phyloP scores from a whole-genome alignment of 2,113 vertebrate species.

The Sterrhoptilus dennistouni region DNA sequence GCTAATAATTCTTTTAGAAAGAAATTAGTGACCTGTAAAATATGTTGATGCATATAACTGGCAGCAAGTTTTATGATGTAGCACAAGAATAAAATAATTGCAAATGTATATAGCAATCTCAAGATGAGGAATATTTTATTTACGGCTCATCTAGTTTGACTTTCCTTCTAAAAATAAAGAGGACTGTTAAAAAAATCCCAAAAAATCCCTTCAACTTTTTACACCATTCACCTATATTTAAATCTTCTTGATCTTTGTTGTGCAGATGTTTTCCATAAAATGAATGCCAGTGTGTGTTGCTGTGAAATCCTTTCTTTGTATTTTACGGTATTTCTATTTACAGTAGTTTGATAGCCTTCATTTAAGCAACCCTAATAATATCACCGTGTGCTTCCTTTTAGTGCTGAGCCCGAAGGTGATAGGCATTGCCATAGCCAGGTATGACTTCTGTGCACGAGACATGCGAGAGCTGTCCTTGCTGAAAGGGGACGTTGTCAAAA shows the following conservation, averaged over 20 bases:
- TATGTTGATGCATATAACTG: constrained; percentile 1
- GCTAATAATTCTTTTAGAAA: constrained; percentile 38
- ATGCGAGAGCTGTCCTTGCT: constrained; percentile 90
- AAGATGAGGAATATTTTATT: background rate
- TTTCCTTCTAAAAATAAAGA: background rate
- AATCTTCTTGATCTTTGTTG: background rate
- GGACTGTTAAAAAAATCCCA: background rate
- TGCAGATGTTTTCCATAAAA: background rate
- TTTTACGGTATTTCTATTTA: background rate
- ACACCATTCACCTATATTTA: background rate
- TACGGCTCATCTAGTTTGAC: background rate
- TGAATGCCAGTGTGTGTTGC: background rate
- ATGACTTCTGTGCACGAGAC: constrained; percentile 95
- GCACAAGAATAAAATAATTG: background rate
- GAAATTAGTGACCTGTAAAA: constrained; percentile 37
- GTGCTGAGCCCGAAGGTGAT: constrained; percentile 91
- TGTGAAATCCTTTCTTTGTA: background rate
- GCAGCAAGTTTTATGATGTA: constrained; percentile 1
- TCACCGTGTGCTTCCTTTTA: constrained; percentile 46
- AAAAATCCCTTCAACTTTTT: background rate
- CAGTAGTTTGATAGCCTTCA: background rate
- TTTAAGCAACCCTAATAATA: background rate
- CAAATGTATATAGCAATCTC: background rate
- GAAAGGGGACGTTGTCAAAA: constrained; percentile 95
- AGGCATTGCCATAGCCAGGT: constrained; percentile 92